A percentile compares a stretch with the other conserved stretches of the same genome.
Conservation (phyloP, 2,113 vertebrate species). For the Labeo rohita region DNA sequence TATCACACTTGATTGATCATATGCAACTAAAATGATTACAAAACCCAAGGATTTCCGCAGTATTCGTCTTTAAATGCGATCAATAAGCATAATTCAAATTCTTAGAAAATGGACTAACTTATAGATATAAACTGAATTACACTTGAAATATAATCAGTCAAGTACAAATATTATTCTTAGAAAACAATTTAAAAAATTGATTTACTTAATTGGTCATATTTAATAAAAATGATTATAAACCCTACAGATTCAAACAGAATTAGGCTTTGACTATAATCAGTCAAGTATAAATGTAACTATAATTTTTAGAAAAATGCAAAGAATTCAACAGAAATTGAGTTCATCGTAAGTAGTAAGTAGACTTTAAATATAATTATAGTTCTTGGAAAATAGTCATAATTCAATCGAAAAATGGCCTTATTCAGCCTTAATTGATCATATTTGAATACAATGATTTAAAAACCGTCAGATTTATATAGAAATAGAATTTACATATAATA, state of each 20-base stretch:
- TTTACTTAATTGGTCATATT: background rate
- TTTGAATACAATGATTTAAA: too few relatives aligned
- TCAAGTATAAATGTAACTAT: too few relatives aligned
- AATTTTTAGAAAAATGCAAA: too few relatives aligned
- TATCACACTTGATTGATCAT: background rate
- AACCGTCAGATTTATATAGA: too few relatives aligned
- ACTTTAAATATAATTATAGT: too few relatives aligned
- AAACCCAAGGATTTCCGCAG: background rate
- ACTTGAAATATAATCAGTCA: background rate
- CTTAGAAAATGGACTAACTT: background rate
- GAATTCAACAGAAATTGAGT: too few relatives aligned
- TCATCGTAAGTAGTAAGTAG: too few relatives aligned
- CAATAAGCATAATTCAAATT: background rate
- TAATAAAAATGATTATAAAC: background rate
- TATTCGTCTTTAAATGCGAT: background rate
- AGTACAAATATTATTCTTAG: background rate
- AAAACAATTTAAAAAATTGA: too few relatives aligned
- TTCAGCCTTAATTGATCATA: background rate
- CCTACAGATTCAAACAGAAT: background rate
- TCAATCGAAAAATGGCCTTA: too few relatives aligned
- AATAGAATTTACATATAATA: too few relatives aligned
- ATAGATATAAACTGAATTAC: background rate
- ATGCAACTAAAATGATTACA: background rate
- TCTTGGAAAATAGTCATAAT: too few relatives aligned
- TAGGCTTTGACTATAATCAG: background rate